phyloP scores from a whole-genome alignment of 2,888 invertebrate species.

The Tromatobia lineatoria region DNA sequence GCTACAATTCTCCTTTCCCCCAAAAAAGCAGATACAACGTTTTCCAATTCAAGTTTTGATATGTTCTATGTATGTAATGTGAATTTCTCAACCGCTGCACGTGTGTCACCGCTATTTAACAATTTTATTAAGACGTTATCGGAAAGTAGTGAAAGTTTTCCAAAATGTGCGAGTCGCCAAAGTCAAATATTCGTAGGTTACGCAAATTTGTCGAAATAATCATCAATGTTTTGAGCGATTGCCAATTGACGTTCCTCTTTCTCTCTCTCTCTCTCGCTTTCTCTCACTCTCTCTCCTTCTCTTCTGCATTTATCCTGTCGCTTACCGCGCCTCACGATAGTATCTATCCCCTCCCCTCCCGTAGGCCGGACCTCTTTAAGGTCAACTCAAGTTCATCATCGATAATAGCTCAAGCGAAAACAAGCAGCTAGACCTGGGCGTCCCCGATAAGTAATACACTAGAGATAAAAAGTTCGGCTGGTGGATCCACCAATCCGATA shows the following conservation, averaged over 20 bases:
- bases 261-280: conserved; percentile 27
- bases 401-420: conserved; percentile 83
- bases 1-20: too few species aligned
- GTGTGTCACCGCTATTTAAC: too few species aligned
- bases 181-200: not conserved
- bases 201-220: not conserved
- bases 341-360: not conserved
- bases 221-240: not conserved
- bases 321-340: not conserved
- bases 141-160: not conserved
- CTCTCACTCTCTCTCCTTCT: conserved; percentile 25
- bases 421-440: conserved; percentile 83
- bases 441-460: conserved; percentile 71
- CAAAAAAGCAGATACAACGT: too few species aligned
- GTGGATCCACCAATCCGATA: conserved; percentile 66
- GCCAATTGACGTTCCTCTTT: not conserved
- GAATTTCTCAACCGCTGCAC: too few species aligned
- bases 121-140: too few species aligned
- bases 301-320: not conserved
- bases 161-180: not conserved
- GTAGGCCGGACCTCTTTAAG: conserved; percentile 65
- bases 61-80: too few species aligned
- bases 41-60: too few species aligned
- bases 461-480: conserved; percentile 68
- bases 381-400: conserved; percentile 85